Evolutionary conservation across 2,797 vertebrate species (phyloP), one percentile per base, ranked within the genome.

Genomic region (Champsocephalus gunnari): DNA sequence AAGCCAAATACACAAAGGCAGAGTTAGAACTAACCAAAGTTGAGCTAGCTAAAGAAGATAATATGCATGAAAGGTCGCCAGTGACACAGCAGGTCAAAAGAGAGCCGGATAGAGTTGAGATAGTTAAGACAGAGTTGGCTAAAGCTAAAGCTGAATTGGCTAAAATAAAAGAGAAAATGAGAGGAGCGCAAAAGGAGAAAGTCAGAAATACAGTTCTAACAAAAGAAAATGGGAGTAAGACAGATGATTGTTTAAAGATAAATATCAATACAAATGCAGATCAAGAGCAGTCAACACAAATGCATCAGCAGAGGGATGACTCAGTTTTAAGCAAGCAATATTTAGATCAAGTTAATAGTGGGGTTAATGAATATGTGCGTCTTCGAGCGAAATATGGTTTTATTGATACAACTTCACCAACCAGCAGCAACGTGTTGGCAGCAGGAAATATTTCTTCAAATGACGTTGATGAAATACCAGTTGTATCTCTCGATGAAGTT

Each of bases 141-240:
- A 92, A 92, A 86, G 82, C 92, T n/a, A 93, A 92, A 88, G 88
- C 84, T 32, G 92, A 93, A 70, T 34, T 92, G 56, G 79, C 88
- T 47, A 89, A 92, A 82, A 89, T 90, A 80, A 92, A 92, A 65
- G 91, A 90, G 59, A 93, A 92, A 83, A 90, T 90, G 79, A 88
- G 51, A 66, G 86, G 80, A 34, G 89, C 86, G 54, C 83, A 86
- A 80, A 87, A 87, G 67, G 79, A 77, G 9, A 89, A 84, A 79
- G 54, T 73, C 17, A 87, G 12, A 66, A 79, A 59, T 66, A 59
- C 56, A 57, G 13, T 34, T 28, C 19, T 43, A 16, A 5, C 56
- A 13, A 87, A 80, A 64, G 82, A 81, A 9, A 78, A 76, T 38
- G 65, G 19, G 10, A 21, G 14, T 32, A 87, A 76, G 28, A 79